Base-by-base conservation (phyloP, 2,888 invertebrate genomes). In the Polymixis flavicincta region DNA sequence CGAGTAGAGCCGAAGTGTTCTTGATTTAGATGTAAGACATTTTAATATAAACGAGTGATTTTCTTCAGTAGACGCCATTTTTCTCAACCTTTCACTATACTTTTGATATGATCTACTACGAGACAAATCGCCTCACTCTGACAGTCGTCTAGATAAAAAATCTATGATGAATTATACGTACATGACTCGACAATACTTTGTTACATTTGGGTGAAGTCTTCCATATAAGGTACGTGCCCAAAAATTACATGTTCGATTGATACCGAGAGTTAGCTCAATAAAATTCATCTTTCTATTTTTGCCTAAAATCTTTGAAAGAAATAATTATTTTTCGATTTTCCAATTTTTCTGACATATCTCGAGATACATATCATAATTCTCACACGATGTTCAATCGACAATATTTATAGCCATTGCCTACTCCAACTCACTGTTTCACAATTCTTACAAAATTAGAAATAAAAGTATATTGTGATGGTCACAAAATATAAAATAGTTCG, bases 361-460 rank as follows among this genome's bases (percentile, higher is more conserved):
- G 77, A 80, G 76, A 89, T 88, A 92, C 93, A 93, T 93, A 93
- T 93, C 93, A 91, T 84, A 70, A 78, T 59, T 37, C 55, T 74
- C 78, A 74, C 60, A 69, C 37, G 64, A 78, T 74, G 65, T 82
- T 80, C 37, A 63, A 81, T 69, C 59, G 61, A 68, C 68, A 77
- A 71, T 65, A 74, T 74, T 42, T 45, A 68, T 52, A 66, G 22
- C 22, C 69, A 65, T 67, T 64, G 61, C 71, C 28, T 60, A 63
- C 37, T 45, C 50, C 45, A 59, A 66, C 19, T 77, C 64, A 57
- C 57, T 55, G 42, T 71, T 68, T 66, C 55, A 70, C 14, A 55
- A 55, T 48, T 60, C 65, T 42, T 42, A 74, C 22, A 72, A 55
- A 72, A 63, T 52, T 64, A 64, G 8, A 48, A 80, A 61, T 45